phyloP scores from a whole-genome alignment of 2,113 vertebrate genomes.

The Campylorhamphus procurvoides region DNA sequence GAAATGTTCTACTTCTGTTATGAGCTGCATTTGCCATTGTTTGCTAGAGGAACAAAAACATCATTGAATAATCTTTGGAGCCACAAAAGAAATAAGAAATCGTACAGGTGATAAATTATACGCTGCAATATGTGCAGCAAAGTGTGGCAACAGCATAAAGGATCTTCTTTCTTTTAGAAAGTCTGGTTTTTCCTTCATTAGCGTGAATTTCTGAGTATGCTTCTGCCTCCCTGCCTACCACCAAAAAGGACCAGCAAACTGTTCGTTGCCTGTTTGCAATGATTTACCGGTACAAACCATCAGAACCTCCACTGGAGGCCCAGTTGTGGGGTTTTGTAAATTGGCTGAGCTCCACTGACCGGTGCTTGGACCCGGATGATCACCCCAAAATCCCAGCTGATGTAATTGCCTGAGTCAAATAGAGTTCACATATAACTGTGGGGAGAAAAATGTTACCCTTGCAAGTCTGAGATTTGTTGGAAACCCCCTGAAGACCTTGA shows the following conservation, averaged over 20 bases:
- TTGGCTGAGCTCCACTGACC: neutral
- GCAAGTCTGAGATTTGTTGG: neutral
- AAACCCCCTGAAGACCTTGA: neutral
- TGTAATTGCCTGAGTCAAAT: neutral
- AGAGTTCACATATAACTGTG: neutral
- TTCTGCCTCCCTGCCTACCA: neutral
- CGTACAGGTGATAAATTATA: neutral
- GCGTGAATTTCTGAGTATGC: neutral
- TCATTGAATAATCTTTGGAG: slow-evolving; percentile 4
- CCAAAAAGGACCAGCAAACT: neutral
- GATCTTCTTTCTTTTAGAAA: neutral
- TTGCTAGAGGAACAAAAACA: neutral
- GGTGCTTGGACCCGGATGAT: neutral
- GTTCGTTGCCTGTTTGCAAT: neutral
- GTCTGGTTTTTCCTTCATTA: neutral
- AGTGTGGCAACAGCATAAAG: neutral
- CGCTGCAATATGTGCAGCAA: neutral
- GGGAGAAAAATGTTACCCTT: neutral
- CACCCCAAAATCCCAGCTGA: neutral
- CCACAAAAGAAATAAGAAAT: neutral
- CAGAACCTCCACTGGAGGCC: neutral
- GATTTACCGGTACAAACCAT: neutral
- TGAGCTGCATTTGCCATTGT: slow-evolving; percentile 12
- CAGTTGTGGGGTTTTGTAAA: neutral
- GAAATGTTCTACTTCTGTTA: slow-evolving; percentile 2